A percentile compares a stretch with the other conserved stretches of the same genome.
Evolutionary conservation across 2,888 invertebrate genomes (phyloP).

Genomic region (Neelides folsomi): DNA sequence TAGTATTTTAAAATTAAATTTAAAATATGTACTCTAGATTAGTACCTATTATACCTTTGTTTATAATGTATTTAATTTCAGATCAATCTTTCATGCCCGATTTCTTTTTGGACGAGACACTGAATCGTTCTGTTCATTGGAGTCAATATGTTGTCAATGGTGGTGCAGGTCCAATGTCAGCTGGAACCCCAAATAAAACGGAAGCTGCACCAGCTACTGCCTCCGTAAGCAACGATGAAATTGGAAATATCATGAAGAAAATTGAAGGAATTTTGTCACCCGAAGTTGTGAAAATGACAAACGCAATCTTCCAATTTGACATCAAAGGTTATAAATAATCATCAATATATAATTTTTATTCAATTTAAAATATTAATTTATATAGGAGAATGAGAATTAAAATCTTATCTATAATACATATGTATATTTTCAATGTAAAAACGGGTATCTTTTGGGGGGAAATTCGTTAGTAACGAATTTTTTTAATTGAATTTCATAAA

Average conservation of each 20-base stretch:
- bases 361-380: too few relatives aligned
- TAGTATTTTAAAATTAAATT: too few relatives aligned
- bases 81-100: slow-evolving; percentile 53
- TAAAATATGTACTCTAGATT: too few relatives aligned
- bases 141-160: slow-evolving; percentile 23
- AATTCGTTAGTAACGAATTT: too few relatives aligned
- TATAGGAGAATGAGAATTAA: too few relatives aligned
- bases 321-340: slow-evolving; percentile 69
- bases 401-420: too few relatives aligned
- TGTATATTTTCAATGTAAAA: too few relatives aligned
- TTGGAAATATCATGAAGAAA: slow-evolving; percentile 34
- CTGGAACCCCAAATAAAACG: slow-evolving; percentile 31
- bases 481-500: too few relatives aligned
- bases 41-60: too few relatives aligned
- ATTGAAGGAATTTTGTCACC: slow-evolving; percentile 56
- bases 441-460: too few relatives aligned
- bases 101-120: slow-evolving; percentile 62
- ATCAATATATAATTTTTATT: too few relatives aligned
- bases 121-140: slow-evolving; percentile 18
- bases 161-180: slow-evolving; percentile 5
- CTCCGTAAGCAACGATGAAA: not conserved
- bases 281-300: slow-evolving; percentile 66
- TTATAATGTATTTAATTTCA: too few relatives aligned
- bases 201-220: not conserved
- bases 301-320: slow-evolving; percentile 75